Base-by-base conservation (phyloP, 1,140 invertebrate genomes). In the Euwallacea similis region DNA sequence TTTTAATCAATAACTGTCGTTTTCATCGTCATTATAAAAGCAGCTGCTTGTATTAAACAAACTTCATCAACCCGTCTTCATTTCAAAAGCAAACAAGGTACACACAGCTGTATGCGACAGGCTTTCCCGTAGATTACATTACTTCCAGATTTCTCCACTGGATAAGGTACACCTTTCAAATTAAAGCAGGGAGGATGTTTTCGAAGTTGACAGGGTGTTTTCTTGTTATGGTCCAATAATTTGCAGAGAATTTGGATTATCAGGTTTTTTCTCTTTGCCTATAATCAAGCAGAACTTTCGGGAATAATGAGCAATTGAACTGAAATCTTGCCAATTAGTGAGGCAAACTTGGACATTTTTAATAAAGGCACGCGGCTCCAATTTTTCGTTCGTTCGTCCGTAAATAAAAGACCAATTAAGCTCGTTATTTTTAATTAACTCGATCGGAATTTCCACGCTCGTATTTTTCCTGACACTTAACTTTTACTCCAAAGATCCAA, bases 351-450 rank as follows among this genome's bases (percentile, higher is more conserved):
- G 21, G 21, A 33, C 21, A 33, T 33, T 33, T 33, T 33, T 33
- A 33, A 33, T 33, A 33, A 33, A 33, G 21, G 21, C 21, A 33
- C 21, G 4, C 21, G 21, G 21, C 21, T 58, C 55, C 21, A 16
- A 58, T 53, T 53, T 53, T 53, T 15, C 11, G 55, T 58, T 58
- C 13, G 21, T 33, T 58, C 13, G 21, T n/a, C 55, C 21, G n/a
- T 16, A 41, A 58, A 58, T 10, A 21, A n/a, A 15, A 58, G 10
- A 15, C 55, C 16, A 43, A 61, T 61, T 61, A 43, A 13, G 42
- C 21, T 16, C 9, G 59, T 61, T 61, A 61, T 47, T 64, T 64
- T 64, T 64, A 64, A 64, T 64, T 50, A 50, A 33, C 44, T 41
- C 11, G 8, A 10, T 11, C 11, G 9, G 7, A n/a, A 9, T 41